Conservation (phyloP, 2,888 invertebrate species). For the Corythucha ciliata region DNA sequence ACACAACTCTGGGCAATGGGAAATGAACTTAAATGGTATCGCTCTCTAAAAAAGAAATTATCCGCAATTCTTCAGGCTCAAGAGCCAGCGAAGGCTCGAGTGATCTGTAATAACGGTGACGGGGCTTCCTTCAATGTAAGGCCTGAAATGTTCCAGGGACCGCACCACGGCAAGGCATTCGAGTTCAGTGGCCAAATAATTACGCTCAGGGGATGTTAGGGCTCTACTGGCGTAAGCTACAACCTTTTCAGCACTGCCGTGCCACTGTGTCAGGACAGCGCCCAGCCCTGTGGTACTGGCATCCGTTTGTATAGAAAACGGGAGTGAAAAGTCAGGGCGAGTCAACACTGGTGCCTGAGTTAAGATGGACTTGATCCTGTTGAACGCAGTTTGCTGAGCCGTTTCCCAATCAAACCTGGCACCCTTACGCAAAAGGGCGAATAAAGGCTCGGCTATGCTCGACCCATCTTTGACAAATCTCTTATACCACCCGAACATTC, state of each 20-base stretch:
- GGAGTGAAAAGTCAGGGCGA: slow-evolving; percentile 26
- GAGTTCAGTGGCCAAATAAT: slow-evolving; percentile 31
- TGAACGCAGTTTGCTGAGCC: slow-evolving; percentile 18
- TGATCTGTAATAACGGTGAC: slow-evolving; percentile 30
- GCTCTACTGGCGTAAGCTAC: slow-evolving; percentile 33
- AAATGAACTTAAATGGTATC: no score
- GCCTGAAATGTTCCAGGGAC: slow-evolving; percentile 30
- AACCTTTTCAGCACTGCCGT: slow-evolving; percentile 29
- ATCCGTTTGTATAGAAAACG: slow-evolving; percentile 26
- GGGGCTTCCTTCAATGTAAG: slow-evolving; percentile 32
- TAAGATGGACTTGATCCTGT: slow-evolving; percentile 10
- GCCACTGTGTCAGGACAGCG: slow-evolving; percentile 31
- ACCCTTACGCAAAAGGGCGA: slow-evolving; percentile 27
- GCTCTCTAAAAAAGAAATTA: no score
- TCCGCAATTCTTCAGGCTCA: slow-evolving; percentile 30
- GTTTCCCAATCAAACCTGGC: slow-evolving; percentile 15
- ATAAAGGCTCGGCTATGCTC: slow-evolving; percentile 29
- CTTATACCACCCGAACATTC: slow-evolving; percentile 29
- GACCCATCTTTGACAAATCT: slow-evolving; percentile 34
- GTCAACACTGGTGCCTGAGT: slow-evolving; percentile 23
- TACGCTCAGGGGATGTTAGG: slow-evolving; percentile 28
- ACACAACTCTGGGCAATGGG: no score
- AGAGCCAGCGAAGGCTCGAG: slow-evolving; percentile 30
- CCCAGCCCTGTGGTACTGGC: slow-evolving; percentile 24
- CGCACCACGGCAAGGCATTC: slow-evolving; percentile 34